Evolutionary conservation across 37 sponge, comb jelly and placozoan genomes (phyloP).

Genomic region (Halisarca cf. caerulea): DNA sequence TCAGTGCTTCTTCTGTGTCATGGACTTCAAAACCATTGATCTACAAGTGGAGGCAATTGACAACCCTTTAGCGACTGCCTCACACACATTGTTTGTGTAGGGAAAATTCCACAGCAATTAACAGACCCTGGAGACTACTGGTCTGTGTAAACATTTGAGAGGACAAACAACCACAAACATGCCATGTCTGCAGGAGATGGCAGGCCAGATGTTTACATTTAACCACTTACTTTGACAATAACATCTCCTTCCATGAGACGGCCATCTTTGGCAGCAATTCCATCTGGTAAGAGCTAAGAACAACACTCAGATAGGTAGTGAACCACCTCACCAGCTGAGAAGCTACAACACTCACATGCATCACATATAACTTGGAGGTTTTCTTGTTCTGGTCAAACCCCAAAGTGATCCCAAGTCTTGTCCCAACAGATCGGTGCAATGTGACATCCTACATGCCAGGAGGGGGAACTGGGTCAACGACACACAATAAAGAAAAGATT

Average conservation of each 20-base stretch:
- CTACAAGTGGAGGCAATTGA: background rate
- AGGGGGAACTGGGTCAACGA: background rate
- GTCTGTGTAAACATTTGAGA: background rate
- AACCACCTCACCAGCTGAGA: background rate
- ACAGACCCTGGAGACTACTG: background rate
- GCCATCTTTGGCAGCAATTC: constrained; percentile 74
- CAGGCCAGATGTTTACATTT: background rate
- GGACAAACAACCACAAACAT: constrained; percentile 27
- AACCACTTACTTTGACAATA: constrained; percentile 57
- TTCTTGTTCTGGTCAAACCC: constrained; percentile 56
- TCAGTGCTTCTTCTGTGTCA: constrained; percentile 65
- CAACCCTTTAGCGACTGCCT: background rate
- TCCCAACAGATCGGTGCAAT: background rate
- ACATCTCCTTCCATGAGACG: constrained; percentile 69
- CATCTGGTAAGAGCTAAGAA: constrained; percentile 59
- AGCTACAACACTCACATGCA: background rate
- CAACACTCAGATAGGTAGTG: background rate
- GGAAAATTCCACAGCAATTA: background rate
- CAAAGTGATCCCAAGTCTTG: constrained; percentile 69
- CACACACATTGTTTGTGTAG: constrained; percentile 9
- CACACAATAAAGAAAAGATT: background rate
- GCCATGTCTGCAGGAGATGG: background rate
- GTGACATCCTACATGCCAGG: background rate
- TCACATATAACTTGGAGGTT: background rate
- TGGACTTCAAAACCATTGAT: constrained; percentile 68